Percentiles rank a stretch among this genome's conserved stretches.
phyloP scores from a whole-genome alignment of 1,140 invertebrate species.

The Xylocopa sonorina region DNA sequence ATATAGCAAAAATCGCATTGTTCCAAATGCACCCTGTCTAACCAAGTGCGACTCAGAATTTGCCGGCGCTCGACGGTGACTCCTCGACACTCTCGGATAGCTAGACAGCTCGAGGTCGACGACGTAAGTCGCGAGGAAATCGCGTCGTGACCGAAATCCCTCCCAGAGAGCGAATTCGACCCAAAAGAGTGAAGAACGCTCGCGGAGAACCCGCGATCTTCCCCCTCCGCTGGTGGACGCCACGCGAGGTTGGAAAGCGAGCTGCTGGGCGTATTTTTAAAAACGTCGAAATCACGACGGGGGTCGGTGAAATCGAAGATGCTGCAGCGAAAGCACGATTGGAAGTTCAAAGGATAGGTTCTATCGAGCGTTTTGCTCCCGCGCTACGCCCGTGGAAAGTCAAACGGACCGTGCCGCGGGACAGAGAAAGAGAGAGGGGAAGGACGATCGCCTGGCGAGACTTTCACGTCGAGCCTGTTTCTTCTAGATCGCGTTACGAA shows the following conservation, averaged over 20 bases:
- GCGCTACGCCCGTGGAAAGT: constrained; percentile 58
- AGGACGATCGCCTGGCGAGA: constrained; percentile 37
- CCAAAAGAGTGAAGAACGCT: no score
- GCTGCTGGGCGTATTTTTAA: background rate
- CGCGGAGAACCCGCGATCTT: no score
- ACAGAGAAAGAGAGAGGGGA: constrained; percentile 12
- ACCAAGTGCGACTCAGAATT: no score
- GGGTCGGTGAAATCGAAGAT: constrained; percentile 43
- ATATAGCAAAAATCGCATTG: no score
- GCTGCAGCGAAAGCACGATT: constrained; percentile 36
- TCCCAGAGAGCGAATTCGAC: no score
- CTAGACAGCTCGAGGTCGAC: no score
- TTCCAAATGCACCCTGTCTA: no score
- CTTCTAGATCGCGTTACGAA: constrained; percentile 63
- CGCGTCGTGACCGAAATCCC: constrained; percentile 25
- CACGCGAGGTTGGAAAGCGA: constrained; percentile 11
- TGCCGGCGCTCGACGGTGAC: no score
- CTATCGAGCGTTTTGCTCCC: constrained; percentile 52
- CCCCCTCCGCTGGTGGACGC: no score
- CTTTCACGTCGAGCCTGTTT: constrained; percentile 61
- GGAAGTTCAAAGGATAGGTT: constrained; percentile 50
- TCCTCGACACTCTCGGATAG: no score
- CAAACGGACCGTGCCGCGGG: constrained; percentile 3
- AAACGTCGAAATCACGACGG: constrained; percentile 14
- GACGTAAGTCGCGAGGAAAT: no score